Evolutionary conservation across 2,888 invertebrate species (phyloP).

Genomic region (Lacanobia wlatinum): DNA sequence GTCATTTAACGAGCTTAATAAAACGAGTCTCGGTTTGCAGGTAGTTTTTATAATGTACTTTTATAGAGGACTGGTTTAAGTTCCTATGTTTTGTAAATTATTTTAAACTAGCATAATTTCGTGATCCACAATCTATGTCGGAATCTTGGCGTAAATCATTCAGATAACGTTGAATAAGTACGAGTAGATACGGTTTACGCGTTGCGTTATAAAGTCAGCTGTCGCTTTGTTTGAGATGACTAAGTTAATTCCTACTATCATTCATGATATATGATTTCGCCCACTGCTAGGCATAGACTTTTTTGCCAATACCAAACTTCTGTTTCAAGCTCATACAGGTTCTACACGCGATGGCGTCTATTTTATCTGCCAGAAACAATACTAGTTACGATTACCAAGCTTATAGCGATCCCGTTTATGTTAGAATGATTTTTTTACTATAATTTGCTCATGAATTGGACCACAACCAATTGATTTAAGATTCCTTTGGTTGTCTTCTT

Average conservation of each 20-base stretch:
- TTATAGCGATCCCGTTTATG: background rate
- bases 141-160: background rate
- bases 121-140: background rate
- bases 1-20: conserved; percentile 32
- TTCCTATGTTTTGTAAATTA: background rate
- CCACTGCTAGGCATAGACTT: too few relatives aligned
- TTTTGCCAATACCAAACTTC: too few relatives aligned
- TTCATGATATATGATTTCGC: too few relatives aligned
- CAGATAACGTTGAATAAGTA: background rate
- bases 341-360: too few relatives aligned
- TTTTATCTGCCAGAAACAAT: too few relatives aligned
- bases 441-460: background rate
- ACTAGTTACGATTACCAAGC: too few relatives aligned
- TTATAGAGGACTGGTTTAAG: background rate
- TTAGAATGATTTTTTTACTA: background rate
- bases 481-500: conserved; percentile 18
- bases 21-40: conserved; percentile 20
- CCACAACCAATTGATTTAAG: conserved; percentile 14
- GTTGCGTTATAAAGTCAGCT: too few relatives aligned
- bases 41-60: conserved; percentile 23
- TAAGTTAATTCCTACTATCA: too few relatives aligned
- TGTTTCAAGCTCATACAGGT: too few relatives aligned
- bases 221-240: too few relatives aligned
- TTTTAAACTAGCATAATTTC: background rate
- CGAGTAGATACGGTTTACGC: too few relatives aligned